Evolutionary conservation across 2,888 invertebrate species (phyloP).

Genomic region (Ceraclea dissimilis): DNA sequence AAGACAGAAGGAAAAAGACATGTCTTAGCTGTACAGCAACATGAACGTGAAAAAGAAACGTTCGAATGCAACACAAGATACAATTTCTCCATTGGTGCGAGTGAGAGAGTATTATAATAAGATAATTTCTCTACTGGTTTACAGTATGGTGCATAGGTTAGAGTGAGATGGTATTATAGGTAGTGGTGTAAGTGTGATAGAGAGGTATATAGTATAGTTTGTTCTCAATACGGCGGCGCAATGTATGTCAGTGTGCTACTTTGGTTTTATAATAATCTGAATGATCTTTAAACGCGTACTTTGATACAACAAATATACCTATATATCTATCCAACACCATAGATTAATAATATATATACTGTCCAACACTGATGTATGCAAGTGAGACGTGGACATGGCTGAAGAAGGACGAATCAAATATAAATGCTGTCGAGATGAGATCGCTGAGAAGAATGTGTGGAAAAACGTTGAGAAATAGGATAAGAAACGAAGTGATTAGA

Average conservation of each 20-base stretch:
- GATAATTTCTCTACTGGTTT: too few relatives aligned
- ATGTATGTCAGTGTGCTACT: neutral
- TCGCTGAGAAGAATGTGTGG: too few relatives aligned
- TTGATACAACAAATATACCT: neutral
- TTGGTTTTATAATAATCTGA: neutral
- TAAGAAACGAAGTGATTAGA: too few relatives aligned
- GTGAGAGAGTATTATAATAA: neutral
- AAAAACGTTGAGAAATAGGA: too few relatives aligned
- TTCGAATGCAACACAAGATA: neutral
- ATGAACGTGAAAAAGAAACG: neutral
- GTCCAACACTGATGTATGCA: too few relatives aligned
- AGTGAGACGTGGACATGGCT: too few relatives aligned
- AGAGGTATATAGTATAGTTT: neutral
- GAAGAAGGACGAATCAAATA: too few relatives aligned
- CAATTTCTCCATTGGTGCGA: constrained; percentile 6
- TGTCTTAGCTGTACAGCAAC: neutral
- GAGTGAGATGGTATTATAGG: neutral
- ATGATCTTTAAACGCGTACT: too few relatives aligned
- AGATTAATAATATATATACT: neutral
- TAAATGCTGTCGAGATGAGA: too few relatives aligned
- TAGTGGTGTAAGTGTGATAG: neutral
- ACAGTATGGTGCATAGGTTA: neutral
- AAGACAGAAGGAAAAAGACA: neutral
- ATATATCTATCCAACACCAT: neutral
- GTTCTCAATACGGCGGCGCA: neutral